Base-by-base conservation (phyloP, 2,113 vertebrate species). In the Lathamus discolor region DNA sequence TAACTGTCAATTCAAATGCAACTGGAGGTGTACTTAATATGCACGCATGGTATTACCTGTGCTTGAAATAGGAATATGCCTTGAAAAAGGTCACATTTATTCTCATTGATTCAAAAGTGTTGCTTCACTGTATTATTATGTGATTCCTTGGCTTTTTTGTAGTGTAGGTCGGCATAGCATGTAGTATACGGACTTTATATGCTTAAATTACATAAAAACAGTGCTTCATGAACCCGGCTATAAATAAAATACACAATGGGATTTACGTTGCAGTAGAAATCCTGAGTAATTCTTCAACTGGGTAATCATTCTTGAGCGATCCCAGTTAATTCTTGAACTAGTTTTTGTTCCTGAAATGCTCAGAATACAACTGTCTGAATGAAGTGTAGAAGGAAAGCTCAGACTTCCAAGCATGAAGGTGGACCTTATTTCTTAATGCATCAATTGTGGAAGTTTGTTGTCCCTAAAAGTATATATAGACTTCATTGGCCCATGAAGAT, bases 41-140 rank as follows among this genome's bases (percentile, higher is more conserved):
- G 37, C 13, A 52, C 0, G 1, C 18, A 4, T 3, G 17, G 7
- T 69, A 24, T 22, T 80, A 49, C 24, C 6, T 48, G 7, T 73
- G 13, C 33, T 94, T 2, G 1, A 28, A 86, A 51, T 5, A 49
- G 11, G 41, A 31, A 22, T 25, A 29, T 9, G 9, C 9, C 35
- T 72, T 83, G 23, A n/a, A 69, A 82, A 39, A 57, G 10, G 7
- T 35, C 46, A 7, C 7, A 11, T 57, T 77, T 83, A 3, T 86
- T 90, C 28, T 39, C 20, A 19, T 1, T 41, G 31, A 14, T 73
- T 67, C 24, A 66, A 23, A 89, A 37, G 11, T 37, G 5, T 44
- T 86, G 6, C 10, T 74, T 62, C 10, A 3, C 16, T 80, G 17
- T 51, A 9, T 49, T 83, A 27, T 86, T 24, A 33, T 11, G 15